Evolutionary conservation across 2,113 vertebrate species (phyloP).

Genomic region (Mastomys natalensis): DNA sequence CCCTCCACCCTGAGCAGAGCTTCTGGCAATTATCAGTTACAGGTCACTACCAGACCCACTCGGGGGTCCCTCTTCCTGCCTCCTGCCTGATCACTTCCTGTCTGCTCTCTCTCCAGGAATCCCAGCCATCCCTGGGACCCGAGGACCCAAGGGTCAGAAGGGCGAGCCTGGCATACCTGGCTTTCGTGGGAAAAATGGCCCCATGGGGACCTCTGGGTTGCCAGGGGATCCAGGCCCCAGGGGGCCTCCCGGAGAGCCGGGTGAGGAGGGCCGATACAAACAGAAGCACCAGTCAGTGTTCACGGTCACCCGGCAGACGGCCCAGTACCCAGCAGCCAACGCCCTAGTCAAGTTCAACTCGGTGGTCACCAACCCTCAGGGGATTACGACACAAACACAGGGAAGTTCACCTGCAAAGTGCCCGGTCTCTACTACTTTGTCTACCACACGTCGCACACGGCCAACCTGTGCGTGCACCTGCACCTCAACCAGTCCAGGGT

Average conservation of each 20-base stretch:
- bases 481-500: conserved; percentile 1
- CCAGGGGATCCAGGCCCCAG: conserved; percentile 10
- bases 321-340: conserved; percentile 23
- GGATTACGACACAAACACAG: conserved; percentile 82
- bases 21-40: not conserved
- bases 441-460: conserved; percentile 84
- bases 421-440: conserved; percentile 91
- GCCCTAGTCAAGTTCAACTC: conserved; percentile 84
- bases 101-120: conserved; percentile 81
- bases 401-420: conserved; percentile 89
- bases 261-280: conserved; percentile 80
- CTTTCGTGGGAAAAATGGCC: conserved; percentile 85
- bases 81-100: not conserved
- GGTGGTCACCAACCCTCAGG: conserved; percentile 85
- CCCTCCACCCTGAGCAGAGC: not conserved
- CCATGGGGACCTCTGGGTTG: conserved; percentile 54
- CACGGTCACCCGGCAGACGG: conserved; percentile 84
- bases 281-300: conserved; percentile 88
- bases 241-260: conserved; percentile 73
- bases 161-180: conserved; percentile 84
- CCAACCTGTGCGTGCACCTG: conserved; percentile 88
- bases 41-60: not conserved
- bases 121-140: conserved; percentile 60
- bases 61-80: not conserved
- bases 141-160: conserved; percentile 85